Percentiles rank a stretch among this genome's conserved stretches.
Evolutionary conservation across 2,113 vertebrate species (phyloP).

Genomic region (Clupea harengus): DNA sequence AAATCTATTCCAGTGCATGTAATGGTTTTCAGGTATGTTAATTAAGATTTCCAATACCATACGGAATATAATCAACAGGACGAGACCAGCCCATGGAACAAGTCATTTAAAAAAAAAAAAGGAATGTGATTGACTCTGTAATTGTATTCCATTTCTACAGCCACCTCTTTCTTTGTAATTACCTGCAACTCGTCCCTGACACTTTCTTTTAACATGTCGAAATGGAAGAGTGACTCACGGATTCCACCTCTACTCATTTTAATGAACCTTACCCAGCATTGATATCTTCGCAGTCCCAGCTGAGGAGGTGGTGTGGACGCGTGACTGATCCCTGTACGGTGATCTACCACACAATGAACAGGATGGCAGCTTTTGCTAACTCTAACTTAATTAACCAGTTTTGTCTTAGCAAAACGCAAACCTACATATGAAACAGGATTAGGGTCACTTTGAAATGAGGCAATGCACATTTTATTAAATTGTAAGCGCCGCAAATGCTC

Average conservation of each 20-base stretch:
- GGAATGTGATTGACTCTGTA: conserved; percentile 66
- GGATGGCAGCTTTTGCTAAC: background rate
- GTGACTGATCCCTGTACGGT: background rate
- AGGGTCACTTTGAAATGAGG: background rate
- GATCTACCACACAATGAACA: background rate
- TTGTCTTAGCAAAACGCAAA: background rate
- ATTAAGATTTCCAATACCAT: conserved; percentile 9
- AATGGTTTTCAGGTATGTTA: conserved; percentile 9
- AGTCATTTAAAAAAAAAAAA: conserved; percentile 61
- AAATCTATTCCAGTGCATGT: conserved; percentile 10
- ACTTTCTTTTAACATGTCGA: conserved; percentile 49
- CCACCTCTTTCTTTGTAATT: conserved; percentile 70
- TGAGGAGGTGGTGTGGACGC: background rate
- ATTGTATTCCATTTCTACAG: conserved; percentile 72
- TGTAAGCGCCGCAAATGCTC: background rate
- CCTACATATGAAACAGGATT: background rate
- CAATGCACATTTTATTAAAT: background rate
- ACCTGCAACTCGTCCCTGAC: conserved; percentile 70
- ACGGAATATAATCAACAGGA: conserved; percentile 38
- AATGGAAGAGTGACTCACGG: conserved; percentile 10
- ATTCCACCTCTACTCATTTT: background rate
- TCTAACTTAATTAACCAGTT: background rate
- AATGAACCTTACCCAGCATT: background rate
- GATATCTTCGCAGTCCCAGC: background rate
- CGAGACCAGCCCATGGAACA: conserved; percentile 49